Conservation (phyloP, 2,888 invertebrate species). For the Nudaria mundana region DNA sequence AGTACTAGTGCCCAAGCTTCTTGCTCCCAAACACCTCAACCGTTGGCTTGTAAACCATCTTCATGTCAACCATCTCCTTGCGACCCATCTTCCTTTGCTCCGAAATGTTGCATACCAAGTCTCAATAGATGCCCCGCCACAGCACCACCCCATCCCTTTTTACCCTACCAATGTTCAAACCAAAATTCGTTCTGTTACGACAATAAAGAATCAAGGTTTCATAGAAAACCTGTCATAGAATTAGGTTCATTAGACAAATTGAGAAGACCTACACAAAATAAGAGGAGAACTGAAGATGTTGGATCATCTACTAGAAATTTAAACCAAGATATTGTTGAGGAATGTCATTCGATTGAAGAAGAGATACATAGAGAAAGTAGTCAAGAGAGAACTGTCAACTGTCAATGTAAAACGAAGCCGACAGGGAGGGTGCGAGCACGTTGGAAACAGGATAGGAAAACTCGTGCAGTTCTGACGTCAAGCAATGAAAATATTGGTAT, state of each 20-base stretch:
- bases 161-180: neutral
- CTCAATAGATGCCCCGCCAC: too few relatives aligned
- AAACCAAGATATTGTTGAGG: neutral
- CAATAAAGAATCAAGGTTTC: neutral
- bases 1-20: neutral
- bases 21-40: neutral
- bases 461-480: neutral
- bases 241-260: constrained; percentile 26
- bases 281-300: neutral
- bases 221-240: constrained; percentile 16
- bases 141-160: neutral
- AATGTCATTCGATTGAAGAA: constrained; percentile 4
- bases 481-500: neutral
- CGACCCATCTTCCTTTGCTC: neutral
- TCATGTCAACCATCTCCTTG: neutral
- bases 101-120: neutral
- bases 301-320: neutral
- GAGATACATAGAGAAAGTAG: constrained; percentile 15
- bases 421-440: neutral
- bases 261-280: neutral
- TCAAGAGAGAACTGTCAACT: constrained; percentile 24
- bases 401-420: constrained; percentile 23
- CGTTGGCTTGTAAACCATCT: neutral
- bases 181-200: neutral
- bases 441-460: constrained; percentile 1